Base-by-base conservation (phyloP, 2,113 vertebrate genomes). In the Lasiurus borealis region DNA sequence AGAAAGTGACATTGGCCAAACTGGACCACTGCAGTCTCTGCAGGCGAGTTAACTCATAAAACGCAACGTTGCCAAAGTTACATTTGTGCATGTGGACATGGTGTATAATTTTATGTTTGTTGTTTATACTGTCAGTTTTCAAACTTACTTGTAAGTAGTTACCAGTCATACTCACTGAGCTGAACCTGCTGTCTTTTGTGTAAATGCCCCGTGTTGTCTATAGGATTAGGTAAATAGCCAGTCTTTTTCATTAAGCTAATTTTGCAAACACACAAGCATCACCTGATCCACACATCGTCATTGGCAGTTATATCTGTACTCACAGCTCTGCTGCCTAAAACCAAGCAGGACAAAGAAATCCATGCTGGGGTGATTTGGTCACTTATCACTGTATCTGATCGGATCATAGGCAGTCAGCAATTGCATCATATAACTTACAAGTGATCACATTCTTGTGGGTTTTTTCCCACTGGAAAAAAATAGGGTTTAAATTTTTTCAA, bases 1-100 rank as follows among this genome's bases (percentile, higher is more conserved):
- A 87, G 88, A 87, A 94, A 89, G 90, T 46, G 76, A 93, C 75
- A 31, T 68, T 68, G 88, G 84, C 54, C 27, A 50, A 57, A 59
- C 29, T 68, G 68, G 90, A 69, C 52, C 80, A 71, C 40, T 71
- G 75, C 54, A 69, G 84, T 85, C 80, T 85, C 85, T 87, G n/a
- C 84, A 84, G 57, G 85, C 89, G 34, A 88, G 64, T 89, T 91
- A 52, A 71, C 50, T 48, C 92, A 81, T 36, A 88, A 52, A 80
- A 27, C 44, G 2, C 52, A 44, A 81, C 36, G 15, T 57, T 84
- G n/a, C 46, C 34, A 44, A 75, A 62, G 66, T 48, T 81, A 14
- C 81, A 80, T 62, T 27, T 80, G 6, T 77, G 62, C 75, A 31
- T 68, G 29, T n/a, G 71, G 14, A 15, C 73, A 62, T 52, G 48